Base-by-base conservation (phyloP, 1,140 invertebrate species). In the Orchestia grillus region DNA sequence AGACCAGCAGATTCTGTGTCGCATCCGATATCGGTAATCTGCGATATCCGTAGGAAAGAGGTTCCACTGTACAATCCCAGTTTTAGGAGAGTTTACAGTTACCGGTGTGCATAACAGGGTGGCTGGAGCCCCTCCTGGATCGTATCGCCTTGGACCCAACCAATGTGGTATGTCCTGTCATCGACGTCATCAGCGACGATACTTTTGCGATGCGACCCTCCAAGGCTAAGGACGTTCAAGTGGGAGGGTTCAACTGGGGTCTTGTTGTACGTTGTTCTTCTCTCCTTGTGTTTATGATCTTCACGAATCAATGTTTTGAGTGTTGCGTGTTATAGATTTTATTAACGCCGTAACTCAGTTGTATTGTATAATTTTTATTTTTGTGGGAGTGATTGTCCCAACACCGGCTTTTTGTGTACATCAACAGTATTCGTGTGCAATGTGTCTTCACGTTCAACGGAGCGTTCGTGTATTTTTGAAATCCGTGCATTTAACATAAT, bases 191-290 rank as follows among this genome's bases (percentile, higher is more conserved):
- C 97, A 98, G 99, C 97, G 99, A 99, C 97, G 98, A 98, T 87
- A 99, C 99, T 0, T 97, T 99, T 95, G 98, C 99, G 97, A 99
- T 98, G 97, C 98, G 99, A 97, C 98, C 98, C 98, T 98, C 98
- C 97, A 98, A 99, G 97, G 98, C 99, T 47, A 98, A 98, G 96
- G 98, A 98, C 41, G 98, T 99, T 44, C 99, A 99, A 97, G 99
- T 99, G 43, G 99, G 99, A 94, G 99, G 99, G 92, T 99, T 99
- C 97, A 99, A 99, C 98, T 99, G 99, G 99, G 96, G 96, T 87
- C 96, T 97, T n/a, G 96, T 97, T 96, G 96, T 97, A 97, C 96
- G 96, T 88, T 95, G 8, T 40, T 87, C 41, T 87, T 11, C 8
- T 87, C 41, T 87, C 41, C 41, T 87, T 87, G 87, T 90, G 88